phyloP scores from a whole-genome alignment of 2,113 vertebrate species.

The Rynchops niger region DNA sequence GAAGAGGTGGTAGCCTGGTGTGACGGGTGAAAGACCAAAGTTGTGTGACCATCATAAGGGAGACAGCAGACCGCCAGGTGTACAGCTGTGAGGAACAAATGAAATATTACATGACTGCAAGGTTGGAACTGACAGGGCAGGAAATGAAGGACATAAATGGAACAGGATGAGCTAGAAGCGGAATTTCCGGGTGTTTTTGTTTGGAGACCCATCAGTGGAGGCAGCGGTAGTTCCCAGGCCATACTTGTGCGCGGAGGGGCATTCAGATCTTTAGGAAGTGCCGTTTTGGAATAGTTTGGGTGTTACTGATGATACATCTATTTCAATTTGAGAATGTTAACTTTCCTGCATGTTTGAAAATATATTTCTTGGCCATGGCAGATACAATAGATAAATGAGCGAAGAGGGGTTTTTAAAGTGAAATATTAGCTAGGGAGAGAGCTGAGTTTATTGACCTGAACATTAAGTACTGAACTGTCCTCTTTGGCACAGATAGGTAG shows the following conservation, averaged over 20 bases:
- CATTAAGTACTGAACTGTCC: not conserved
- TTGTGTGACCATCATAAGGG: not conserved
- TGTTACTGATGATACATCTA: not conserved
- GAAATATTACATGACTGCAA: not conserved
- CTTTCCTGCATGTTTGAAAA: not conserved
- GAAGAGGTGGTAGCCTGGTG: not conserved
- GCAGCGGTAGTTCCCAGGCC: not conserved
- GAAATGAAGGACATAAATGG: not conserved
- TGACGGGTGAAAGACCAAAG: not conserved
- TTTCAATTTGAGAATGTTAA: not conserved
- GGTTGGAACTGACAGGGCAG: not conserved
- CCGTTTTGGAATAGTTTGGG: not conserved
- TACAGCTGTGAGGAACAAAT: not conserved
- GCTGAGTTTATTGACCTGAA: not conserved
- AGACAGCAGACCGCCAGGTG: not conserved
- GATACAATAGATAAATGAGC: not conserved
- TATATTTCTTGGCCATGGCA: not conserved
- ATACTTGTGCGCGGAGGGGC: fast-evolving
- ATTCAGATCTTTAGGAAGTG: not conserved
- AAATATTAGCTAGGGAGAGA: not conserved
- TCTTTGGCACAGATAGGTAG: not conserved
- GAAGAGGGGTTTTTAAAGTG: not conserved
- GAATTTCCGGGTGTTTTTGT: not conserved
- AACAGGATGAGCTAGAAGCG: not conserved
- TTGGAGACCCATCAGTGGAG: not conserved